These are phyloP conservation scores for Molossus alvarezi DNA, from an alignment of 2,797 vertebrate genomes.

Conservation along the genomic window DNA sequence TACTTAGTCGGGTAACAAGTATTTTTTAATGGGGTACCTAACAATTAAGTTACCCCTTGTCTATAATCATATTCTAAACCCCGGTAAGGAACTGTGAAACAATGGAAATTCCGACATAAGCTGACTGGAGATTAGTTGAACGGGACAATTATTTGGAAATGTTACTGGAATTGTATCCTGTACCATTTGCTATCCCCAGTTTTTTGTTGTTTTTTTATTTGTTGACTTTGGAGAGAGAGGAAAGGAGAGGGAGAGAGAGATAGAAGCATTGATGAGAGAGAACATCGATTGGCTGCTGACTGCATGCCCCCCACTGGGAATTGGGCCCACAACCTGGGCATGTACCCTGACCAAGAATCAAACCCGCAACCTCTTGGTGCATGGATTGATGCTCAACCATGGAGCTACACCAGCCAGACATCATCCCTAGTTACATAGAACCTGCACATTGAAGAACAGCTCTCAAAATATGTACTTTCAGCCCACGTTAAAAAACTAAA, in stretches of 20 bases:
- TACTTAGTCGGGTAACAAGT: neutral
- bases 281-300: too few species aligned
- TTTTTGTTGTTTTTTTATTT: too few species aligned
- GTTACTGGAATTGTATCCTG: neutral
- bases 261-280: too few species aligned
- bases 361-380: too few species aligned
- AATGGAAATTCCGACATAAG: neutral
- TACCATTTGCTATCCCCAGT: neutral
- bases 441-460: neutral
- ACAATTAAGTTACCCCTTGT: neutral
- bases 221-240: too few species aligned
- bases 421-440: neutral
- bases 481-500: neutral
- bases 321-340: too few species aligned
- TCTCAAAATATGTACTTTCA: neutral
- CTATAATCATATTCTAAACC: neutral
- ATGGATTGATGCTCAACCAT: too few species aligned
- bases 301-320: too few species aligned
- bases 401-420: too few species aligned
- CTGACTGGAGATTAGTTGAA: neutral
- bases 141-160: neutral
- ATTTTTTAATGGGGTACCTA: neutral
- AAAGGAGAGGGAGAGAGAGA: too few species aligned
- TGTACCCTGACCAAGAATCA: too few species aligned
- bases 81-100: neutral